Conservation (phyloP, 2,797 vertebrate genomes). For the Etheostoma nigrum region DNA sequence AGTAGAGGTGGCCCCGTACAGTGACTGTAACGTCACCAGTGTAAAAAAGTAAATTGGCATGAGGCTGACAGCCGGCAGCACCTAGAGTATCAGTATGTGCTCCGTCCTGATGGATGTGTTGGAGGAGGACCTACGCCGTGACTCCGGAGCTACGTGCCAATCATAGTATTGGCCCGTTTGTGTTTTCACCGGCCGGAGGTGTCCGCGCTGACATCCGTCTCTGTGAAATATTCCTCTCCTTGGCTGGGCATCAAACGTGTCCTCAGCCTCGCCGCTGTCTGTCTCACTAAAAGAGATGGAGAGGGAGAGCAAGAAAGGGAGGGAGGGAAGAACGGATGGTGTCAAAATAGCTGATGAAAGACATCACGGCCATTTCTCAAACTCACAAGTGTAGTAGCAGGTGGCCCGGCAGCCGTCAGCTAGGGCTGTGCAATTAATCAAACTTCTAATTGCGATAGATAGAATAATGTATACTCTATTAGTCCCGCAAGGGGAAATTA, state of each 20-base stretch:
- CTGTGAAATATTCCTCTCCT: conserved; percentile 61
- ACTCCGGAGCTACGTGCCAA: conserved; percentile 49
- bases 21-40: neutral
- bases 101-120: conserved; percentile 59
- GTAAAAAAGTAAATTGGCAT: conserved; percentile 20
- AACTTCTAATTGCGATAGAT: no score
- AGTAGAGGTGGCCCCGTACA: neutral
- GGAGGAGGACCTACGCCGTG: conserved; percentile 36
- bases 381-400: conserved; percentile 46
- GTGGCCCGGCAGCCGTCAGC: conserved; percentile 24
- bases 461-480: no score
- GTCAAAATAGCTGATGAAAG: conserved; percentile 46
- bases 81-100: conserved; percentile 7
- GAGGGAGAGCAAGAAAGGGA: neutral
- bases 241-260: conserved; percentile 43
- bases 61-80: neutral
- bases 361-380: conserved; percentile 50
- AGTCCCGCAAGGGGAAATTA: no score
- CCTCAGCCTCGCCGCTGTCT: conserved; percentile 40
- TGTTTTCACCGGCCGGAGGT: conserved; percentile 59
- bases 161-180: conserved; percentile 65
- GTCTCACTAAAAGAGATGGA: conserved; percentile 47
- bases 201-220: conserved; percentile 42
- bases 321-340: neutral
- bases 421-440: no score